These are phyloP conservation scores for Drosophila pullipes DNA, from an alignment of 2,888 invertebrate species.

Conservation along the genomic window DNA sequence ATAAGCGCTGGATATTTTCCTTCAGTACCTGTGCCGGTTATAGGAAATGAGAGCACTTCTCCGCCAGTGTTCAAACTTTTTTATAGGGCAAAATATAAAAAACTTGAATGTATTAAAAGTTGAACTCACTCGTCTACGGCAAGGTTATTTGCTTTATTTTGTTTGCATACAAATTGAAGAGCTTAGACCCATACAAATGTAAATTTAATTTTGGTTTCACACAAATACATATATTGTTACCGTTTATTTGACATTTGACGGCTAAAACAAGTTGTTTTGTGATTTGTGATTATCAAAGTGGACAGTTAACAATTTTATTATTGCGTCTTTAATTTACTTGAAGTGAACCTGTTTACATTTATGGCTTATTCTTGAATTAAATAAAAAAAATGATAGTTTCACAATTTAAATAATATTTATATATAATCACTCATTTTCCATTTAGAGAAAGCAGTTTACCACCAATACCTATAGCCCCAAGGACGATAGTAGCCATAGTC, in stretches of 20 bases:
- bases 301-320: neutral
- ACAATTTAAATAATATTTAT: neutral
- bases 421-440: neutral
- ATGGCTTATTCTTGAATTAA: conserved; percentile 4
- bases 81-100: neutral
- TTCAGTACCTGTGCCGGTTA: neutral
- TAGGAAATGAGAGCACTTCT: neutral
- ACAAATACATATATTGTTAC: neutral
- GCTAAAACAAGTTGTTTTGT: neutral
- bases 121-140: neutral
- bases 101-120: too few species aligned
- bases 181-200: neutral
- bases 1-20: neutral
- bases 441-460: conserved; percentile 12
- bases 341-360: conserved; percentile 8
- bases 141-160: neutral
- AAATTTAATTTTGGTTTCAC: neutral
- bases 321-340: neutral
- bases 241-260: neutral
- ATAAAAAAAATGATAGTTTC: neutral
- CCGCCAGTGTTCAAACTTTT: neutral
- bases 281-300: too few species aligned
- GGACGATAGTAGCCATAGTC: conserved; percentile 23
- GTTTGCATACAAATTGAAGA: neutral
- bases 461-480: conserved; percentile 48